Percentiles rank a stretch among this genome's conserved stretches.
Evolutionary conservation across 1,140 invertebrate species (phyloP).

Genomic region (Aleiodes sp.): DNA sequence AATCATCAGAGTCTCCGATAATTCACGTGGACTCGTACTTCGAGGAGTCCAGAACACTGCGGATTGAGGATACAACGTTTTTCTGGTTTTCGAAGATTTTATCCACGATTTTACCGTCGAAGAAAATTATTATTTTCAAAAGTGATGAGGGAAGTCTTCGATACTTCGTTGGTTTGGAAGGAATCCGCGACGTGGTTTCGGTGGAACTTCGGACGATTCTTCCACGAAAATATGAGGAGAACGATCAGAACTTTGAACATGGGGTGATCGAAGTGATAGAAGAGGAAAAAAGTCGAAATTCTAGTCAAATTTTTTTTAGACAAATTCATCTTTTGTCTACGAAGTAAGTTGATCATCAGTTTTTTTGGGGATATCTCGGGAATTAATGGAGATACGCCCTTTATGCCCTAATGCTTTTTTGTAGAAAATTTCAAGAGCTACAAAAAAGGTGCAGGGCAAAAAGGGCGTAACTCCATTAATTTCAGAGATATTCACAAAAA

Average conservation of each 20-base stretch:
- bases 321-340: conserved; percentile 63
- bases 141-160: conserved; percentile 46
- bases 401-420: too few relatives aligned
- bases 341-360: conserved; percentile 49
- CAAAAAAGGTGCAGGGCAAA: too few relatives aligned
- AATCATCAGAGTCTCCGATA: conserved; percentile 28
- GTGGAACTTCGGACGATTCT: conserved; percentile 42
- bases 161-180: conserved; percentile 46
- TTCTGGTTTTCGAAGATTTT: background rate
- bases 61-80: conserved; percentile 30
- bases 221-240: background rate
- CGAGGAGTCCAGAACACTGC: conserved; percentile 36
- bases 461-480: too few relatives aligned
- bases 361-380: too few relatives aligned
- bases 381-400: too few relatives aligned
- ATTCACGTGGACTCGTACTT: conserved; percentile 53
- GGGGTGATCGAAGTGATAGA: conserved; percentile 70
- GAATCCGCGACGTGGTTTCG: conserved; percentile 44
- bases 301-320: conserved; percentile 66
- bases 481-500: too few relatives aligned
- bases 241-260: conserved; percentile 61
- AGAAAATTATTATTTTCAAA: conserved; percentile 28
- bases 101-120: conserved; percentile 32
- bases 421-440: too few relatives aligned
- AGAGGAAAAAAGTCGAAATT: conserved; percentile 72